These are phyloP conservation scores for Phataginus tricuspis DNA, from an alignment of 2,797 vertebrate species.

Conservation along the genomic window DNA sequence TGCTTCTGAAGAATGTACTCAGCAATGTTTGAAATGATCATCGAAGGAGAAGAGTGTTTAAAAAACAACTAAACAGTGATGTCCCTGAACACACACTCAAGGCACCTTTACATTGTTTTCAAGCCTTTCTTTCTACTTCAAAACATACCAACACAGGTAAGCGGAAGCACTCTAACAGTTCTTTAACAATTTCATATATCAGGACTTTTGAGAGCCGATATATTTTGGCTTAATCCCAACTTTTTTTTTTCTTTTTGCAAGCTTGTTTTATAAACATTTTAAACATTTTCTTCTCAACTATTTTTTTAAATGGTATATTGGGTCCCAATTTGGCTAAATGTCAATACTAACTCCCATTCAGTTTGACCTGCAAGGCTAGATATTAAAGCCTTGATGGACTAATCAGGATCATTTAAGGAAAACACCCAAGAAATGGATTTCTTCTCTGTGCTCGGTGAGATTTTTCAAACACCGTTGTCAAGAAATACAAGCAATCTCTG, in stretches of 20 bases:
- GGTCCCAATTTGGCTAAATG: background rate
- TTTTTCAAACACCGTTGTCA: conserved; percentile 68
- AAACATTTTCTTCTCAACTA: background rate
- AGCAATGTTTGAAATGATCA: background rate
- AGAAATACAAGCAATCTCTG: conserved; percentile 73
- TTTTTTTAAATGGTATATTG: background rate
- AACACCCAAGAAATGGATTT: conserved; percentile 46
- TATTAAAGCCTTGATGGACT: conserved; percentile 11
- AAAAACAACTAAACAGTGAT: background rate
- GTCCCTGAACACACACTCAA: background rate
- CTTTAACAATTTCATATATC: background rate
- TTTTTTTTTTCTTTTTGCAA: background rate
- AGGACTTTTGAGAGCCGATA: background rate
- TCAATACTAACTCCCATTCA: background rate
- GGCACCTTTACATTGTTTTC: background rate
- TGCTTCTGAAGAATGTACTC: background rate
- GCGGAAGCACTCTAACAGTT: background rate
- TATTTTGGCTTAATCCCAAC: conserved; percentile 7
- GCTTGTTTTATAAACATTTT: background rate
- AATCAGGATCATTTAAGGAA: conserved; percentile 49
- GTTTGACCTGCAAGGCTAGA: background rate
- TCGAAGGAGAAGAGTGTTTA: background rate
- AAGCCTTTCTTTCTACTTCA: background rate
- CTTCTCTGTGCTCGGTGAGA: conserved; percentile 41
- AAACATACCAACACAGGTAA: background rate